Evolutionary conservation across 1,140 invertebrate genomes (phyloP).

Genomic region (Heliconius hewitsoni): DNA sequence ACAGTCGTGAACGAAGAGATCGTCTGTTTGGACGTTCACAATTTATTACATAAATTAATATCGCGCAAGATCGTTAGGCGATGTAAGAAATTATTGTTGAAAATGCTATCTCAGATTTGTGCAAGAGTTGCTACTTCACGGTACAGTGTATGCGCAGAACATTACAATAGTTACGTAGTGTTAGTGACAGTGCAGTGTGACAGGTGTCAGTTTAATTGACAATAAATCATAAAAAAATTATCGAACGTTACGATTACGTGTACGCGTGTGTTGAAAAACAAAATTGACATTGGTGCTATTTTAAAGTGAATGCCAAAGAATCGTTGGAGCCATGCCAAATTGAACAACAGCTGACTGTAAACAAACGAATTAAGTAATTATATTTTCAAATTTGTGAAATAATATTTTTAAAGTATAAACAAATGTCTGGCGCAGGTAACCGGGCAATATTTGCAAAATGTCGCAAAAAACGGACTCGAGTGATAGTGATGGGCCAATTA

Average conservation of each 20-base stretch:
- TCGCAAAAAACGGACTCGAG: conserved; percentile 61
- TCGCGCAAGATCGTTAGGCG: conserved; percentile 57
- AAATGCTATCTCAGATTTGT: conserved; percentile 53
- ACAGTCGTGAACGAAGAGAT: conserved; percentile 13
- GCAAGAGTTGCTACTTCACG: conserved; percentile 63
- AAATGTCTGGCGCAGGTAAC: conserved; percentile 46
- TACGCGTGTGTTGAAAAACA: conserved; percentile 71
- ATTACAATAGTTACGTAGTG: conserved; percentile 44
- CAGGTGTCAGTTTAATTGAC: conserved; percentile 29
- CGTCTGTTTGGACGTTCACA: background rate
- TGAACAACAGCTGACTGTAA: conserved; percentile 76
- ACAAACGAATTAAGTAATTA: conserved; percentile 71
- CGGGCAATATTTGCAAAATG: conserved; percentile 56
- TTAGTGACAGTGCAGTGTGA: conserved; percentile 40
- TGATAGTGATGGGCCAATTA: conserved; percentile 73
- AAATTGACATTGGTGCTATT: conserved; percentile 78
- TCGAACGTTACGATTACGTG: conserved; percentile 31
- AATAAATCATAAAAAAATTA: conserved; percentile 23
- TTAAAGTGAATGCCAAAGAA: conserved; percentile 69
- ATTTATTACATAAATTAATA: conserved; percentile 45
- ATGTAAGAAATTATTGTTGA: conserved; percentile 60
- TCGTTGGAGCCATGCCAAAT: conserved; percentile 69
- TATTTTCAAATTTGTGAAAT: conserved; percentile 48
- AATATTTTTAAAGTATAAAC: conserved; percentile 39
- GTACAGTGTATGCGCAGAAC: conserved; percentile 61